phyloP scores from a whole-genome alignment of 2,888 invertebrate genomes.

The Limenitis camilla region DNA sequence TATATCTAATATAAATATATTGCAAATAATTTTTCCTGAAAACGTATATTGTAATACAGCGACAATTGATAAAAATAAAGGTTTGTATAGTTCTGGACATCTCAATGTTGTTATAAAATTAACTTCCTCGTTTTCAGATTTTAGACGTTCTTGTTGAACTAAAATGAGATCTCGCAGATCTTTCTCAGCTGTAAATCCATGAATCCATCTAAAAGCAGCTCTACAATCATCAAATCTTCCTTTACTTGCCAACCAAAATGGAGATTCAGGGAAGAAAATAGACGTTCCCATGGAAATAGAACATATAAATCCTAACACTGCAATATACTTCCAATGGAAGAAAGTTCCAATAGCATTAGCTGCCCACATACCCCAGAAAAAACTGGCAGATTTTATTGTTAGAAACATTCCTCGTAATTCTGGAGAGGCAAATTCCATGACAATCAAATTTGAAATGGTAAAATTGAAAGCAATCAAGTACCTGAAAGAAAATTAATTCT shows the following conservation, averaged over 20 bases:
- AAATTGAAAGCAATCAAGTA: constrained; percentile 28
- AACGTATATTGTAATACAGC: constrained; percentile 40
- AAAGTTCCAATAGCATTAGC: constrained; percentile 36
- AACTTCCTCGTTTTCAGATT: not conserved
- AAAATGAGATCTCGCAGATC: constrained; percentile 35
- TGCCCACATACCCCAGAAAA: constrained; percentile 35
- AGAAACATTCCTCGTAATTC: constrained; percentile 32
- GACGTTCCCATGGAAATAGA: too few species aligned
- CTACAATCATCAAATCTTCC: constrained; percentile 41
- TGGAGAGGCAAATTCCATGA: constrained; percentile 34
- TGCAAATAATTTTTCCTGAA: constrained; percentile 41
- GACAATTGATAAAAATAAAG: too few species aligned
- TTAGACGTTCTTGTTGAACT: not conserved
- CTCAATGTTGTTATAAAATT: constrained; percentile 11
- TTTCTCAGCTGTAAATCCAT: constrained; percentile 31
- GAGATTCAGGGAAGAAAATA: too few species aligned
- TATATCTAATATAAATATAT: constrained; percentile 44
- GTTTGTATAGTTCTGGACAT: constrained; percentile 35
- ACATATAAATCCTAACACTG: constrained; percentile 24
- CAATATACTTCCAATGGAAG: too few species aligned
- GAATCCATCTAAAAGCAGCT: constrained; percentile 32
- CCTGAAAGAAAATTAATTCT: too few species aligned
- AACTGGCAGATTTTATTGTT: constrained; percentile 32
- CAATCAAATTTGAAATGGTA: constrained; percentile 28
- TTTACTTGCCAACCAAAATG: too few species aligned